Base-by-base conservation (phyloP, 2,113 vertebrate genomes). In the Pandion haliaetus region DNA sequence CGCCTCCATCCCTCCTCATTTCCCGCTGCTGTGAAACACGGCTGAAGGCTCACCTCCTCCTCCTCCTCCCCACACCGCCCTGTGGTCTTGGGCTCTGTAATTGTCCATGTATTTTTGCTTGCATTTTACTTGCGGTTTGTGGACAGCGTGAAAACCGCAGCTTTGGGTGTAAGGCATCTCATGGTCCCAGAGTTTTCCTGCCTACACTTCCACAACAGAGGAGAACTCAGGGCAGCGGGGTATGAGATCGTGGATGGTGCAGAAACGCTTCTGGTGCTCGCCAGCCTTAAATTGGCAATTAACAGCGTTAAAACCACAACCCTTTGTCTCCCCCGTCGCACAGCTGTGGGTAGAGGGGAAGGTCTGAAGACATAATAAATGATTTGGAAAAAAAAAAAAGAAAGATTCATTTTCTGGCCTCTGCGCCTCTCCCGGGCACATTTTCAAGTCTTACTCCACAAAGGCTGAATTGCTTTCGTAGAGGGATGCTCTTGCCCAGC, bases 201-300 rank as follows among this genome's bases (percentile, higher is more conserved):
- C 20, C 32, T 3, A 11, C 17, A 0, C 9, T 47, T 25, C 29
- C 61, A 8, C 1, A 3, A 12, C 0, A 13, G 38, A 14, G 10
- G 6, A 25, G 24, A 1, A 12, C 32, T 21, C 34, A 12, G 19
- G 18, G 18, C 24, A 19, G 49, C 0, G 2, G 36, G 36, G 32
- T 49, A 16, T n/a, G 49, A 70, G 40, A 10, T 4, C 1, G 1
- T 6, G 32, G 49, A 19, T 8, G 40, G 31, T 1, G 5, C 28
- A 25, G 52, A 26, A 81, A 54, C 0, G 0, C 59, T 72, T 17
- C 12, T 23, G 36, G 19, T 17, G 4, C 82, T 21, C 3, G 0
- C 23, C 55, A 38, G 49, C 63, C 57, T 63, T 45, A 17, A 71
- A 58, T 0, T 15, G 38, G 17, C 24, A 40, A 54, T 36, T 45